Base-by-base conservation (phyloP, 2,888 invertebrate species). In the Tenthredo livida region DNA sequence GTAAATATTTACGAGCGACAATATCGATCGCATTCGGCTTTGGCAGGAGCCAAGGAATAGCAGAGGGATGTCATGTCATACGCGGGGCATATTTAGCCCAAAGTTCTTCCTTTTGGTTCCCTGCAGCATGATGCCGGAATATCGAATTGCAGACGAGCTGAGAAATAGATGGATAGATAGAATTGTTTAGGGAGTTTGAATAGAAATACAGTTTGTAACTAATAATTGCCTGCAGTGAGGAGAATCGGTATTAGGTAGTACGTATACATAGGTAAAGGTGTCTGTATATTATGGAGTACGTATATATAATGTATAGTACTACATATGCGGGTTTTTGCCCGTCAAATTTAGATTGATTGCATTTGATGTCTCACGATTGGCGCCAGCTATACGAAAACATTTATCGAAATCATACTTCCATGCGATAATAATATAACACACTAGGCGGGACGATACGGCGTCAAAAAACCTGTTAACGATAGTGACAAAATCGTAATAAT, bases 311-410 rank as follows among this genome's bases (percentile, higher is more conserved):
- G 33, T 37, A 37, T 37, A 7, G 7, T 37, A 37, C 37, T 37
- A 37, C n/a, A n/a, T 37, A 70, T 70, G 75, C 47, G 25, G 77
- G 29, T 58, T 5, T 61, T 40, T 58, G 61, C 61, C 50, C 77
- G 77, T 47, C 37, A 47, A 83, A 50, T 33, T 43, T 67, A 67
- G 67, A 83, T 83, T n/a, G 83, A 83, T 83, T 83, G 65, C 67
- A 70, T 67, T 25, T 67, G 65, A 83, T 83, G 83, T 83, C 83
- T 70, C 83, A 83, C 33, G 83, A 33, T 80, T 83, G 83, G 83
- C 70, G 83, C 70, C 83, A 83, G 70, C 50, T 77, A 40, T 29
- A 37, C 40, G 17, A 83, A 47, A 43, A 67, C 54, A 67, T 65
- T 67, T 67, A 83, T 83, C 83, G 83, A 33, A 47, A 67, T 17